Conservation (phyloP, 2,113 vertebrate species). For the Pelecanoides urinatrix region DNA sequence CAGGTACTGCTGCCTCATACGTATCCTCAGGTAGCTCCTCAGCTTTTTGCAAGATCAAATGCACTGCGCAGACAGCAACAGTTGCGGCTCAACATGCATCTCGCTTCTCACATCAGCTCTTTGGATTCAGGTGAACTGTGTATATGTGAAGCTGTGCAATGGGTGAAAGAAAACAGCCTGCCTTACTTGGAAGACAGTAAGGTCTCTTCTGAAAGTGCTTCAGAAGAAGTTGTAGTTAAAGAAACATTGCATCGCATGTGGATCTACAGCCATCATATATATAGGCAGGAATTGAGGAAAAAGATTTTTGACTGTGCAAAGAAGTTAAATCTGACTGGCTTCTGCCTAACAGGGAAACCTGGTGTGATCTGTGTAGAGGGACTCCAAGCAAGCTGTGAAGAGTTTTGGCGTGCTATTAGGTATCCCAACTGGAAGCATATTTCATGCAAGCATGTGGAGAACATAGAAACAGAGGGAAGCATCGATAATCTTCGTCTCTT, state of each 20-base stretch:
- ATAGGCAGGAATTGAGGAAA: slow-evolving; percentile 75
- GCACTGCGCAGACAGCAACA: slow-evolving; percentile 73
- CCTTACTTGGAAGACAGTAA: slow-evolving; percentile 51
- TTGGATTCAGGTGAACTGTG: slow-evolving; percentile 70
- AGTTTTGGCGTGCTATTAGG: slow-evolving; percentile 76
- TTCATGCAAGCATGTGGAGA: slow-evolving; percentile 78
- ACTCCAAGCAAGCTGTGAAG: slow-evolving; percentile 69
- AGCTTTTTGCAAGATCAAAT: slow-evolving; percentile 72
- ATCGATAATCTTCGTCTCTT: slow-evolving; percentile 63
- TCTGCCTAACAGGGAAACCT: slow-evolving; percentile 79
- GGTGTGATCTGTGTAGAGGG: slow-evolving; percentile 80
- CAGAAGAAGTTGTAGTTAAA: neutral
- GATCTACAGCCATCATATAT: slow-evolving; percentile 82
- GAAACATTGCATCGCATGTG: slow-evolving; percentile 69
- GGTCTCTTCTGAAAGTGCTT: neutral
- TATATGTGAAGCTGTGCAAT: slow-evolving; percentile 71
- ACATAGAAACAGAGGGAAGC: slow-evolving; percentile 40
- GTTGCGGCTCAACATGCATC: slow-evolving; percentile 68
- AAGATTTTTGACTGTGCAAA: slow-evolving; percentile 78
- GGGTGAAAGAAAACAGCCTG: slow-evolving; percentile 73
- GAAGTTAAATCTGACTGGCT: slow-evolving; percentile 75
- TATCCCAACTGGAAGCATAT: slow-evolving; percentile 82
- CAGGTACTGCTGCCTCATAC: slow-evolving; percentile 73
- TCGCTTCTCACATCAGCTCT: slow-evolving; percentile 62
- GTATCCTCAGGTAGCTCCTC: slow-evolving; percentile 65